Base-by-base conservation (phyloP, 1,140 invertebrate species). In the Cydia strobilella region DNA sequence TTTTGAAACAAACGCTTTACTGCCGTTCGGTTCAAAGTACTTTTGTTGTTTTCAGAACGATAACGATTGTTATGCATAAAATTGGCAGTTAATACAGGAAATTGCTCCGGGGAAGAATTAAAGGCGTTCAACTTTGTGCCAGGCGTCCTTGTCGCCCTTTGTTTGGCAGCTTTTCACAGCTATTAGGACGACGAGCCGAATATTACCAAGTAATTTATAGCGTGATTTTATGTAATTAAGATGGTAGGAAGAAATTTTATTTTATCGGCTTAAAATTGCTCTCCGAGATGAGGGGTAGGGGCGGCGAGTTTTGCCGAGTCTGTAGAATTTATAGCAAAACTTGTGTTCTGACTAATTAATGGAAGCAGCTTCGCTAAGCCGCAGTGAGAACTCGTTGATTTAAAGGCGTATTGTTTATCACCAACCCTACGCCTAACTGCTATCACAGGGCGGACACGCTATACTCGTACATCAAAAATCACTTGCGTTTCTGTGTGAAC, bases 251-350 rank as follows among this genome's bases (percentile, higher is more conserved):
- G 85, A 89, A 86, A 90, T 92, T 90, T 90, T 90, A 92, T 92
- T 90, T 90, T 90, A 92, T 92, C 89, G 86, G 85, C 86, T 90
- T 86, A 84, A 88, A 91, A 90, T 90, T 90, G 87, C 84, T 87
- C 79, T n/a, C 83, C 76, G 83, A 74, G 77, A 90, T 88, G 88
- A 88, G 88, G 82, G 79, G 84, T 77, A 76, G 75, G 79, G 84
- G 85, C 80, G 84, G 85, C 82, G 90, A 92, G 85, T 87, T 90
- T 87, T 77, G 82, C 81, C 81, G 82, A 84, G 83, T 89, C 80
- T 75, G 78, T 78, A 79, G 77, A 87, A 92, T 92, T 91, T 92
- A 92, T 92, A 88, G 89, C 88, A 77, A 88, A 92, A 92, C 89
- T 92, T 92, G 84, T 85, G 84, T 90, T 88, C 82, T 79, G 78